These are phyloP conservation scores for Oophaga sylvatica DNA, from an alignment of 2,797 vertebrate genomes.

Conservation along the genomic window DNA sequence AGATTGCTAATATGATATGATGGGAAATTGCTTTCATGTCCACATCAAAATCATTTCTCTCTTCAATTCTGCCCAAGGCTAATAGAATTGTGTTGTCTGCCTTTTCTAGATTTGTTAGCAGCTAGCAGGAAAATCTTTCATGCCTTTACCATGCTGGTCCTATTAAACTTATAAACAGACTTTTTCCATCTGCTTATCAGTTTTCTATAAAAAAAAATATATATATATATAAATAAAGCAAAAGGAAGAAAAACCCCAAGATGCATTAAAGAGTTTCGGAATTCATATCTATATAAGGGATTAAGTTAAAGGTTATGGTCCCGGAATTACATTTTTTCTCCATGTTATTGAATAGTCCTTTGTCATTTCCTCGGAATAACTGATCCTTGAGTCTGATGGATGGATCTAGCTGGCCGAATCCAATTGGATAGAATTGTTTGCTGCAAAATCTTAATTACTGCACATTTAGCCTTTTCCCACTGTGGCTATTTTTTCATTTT, in stretches of 20 bases:
- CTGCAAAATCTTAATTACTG: not conserved
- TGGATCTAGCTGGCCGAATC: slow-evolving; percentile 6
- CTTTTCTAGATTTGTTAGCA: slow-evolving; percentile 60
- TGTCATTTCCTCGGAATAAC: slow-evolving; percentile 27
- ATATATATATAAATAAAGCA: slow-evolving; percentile 34
- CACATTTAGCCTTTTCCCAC: not conserved
- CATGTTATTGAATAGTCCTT: slow-evolving; percentile 40
- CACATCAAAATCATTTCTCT: slow-evolving; percentile 62
- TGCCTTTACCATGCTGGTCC: slow-evolving; percentile 53
- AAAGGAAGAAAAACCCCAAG: slow-evolving; percentile 36
- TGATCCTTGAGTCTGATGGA: slow-evolving; percentile 29
- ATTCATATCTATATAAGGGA: slow-evolving; percentile 48
- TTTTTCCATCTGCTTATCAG: slow-evolving; percentile 62
- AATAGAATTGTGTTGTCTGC: slow-evolving; percentile 61
- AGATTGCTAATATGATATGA: slow-evolving; percentile 62
- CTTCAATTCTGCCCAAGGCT: slow-evolving; percentile 57
- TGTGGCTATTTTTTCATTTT: too few species aligned
- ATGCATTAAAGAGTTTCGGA: slow-evolving; percentile 43
- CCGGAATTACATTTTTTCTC: slow-evolving; percentile 9
- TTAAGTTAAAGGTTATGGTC: slow-evolving; percentile 43
- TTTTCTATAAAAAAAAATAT: slow-evolving; percentile 42
- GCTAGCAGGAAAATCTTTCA: slow-evolving; percentile 60
- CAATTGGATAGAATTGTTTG: not conserved
- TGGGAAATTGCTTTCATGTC: slow-evolving; percentile 62
- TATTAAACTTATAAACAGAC: slow-evolving; percentile 54